Conservation (phyloP, 2,113 vertebrate species). For the Elanoides forficatus region DNA sequence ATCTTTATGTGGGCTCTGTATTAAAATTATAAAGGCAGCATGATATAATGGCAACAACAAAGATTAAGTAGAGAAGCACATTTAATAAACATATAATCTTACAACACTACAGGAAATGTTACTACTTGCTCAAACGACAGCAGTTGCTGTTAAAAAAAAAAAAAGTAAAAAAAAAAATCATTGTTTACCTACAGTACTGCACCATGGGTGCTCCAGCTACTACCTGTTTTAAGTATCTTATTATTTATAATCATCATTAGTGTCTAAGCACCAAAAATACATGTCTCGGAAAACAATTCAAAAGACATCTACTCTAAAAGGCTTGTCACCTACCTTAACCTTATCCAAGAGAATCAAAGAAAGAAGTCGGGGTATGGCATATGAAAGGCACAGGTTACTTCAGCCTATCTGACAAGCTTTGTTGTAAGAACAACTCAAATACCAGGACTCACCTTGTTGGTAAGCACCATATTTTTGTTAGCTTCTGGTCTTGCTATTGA, state of each 20-base stretch:
- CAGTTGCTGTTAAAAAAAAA: background rate
- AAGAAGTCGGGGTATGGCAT: accelerated
- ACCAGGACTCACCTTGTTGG: background rate
- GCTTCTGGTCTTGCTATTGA: background rate
- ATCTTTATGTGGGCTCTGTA: background rate
- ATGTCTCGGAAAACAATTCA: background rate
- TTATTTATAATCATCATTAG: background rate
- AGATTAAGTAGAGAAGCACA: background rate
- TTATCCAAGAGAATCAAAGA: background rate
- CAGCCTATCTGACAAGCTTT: background rate
- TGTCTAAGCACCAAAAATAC: background rate
- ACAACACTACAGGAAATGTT: background rate
- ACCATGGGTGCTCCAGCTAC: background rate
- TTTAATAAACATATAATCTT: background rate
- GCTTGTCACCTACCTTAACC: background rate
- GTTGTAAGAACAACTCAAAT: background rate
- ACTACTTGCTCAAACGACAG: background rate
- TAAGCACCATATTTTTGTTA: background rate
- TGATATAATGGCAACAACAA: background rate
- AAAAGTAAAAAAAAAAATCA: background rate
- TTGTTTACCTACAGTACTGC: background rate
- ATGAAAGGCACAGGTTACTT: background rate
- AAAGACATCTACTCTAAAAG: background rate
- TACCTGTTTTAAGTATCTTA: background rate
- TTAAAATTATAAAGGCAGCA: background rate